Base-by-base conservation (phyloP, 2,797 vertebrate species). In the Choloepus didactylus region DNA sequence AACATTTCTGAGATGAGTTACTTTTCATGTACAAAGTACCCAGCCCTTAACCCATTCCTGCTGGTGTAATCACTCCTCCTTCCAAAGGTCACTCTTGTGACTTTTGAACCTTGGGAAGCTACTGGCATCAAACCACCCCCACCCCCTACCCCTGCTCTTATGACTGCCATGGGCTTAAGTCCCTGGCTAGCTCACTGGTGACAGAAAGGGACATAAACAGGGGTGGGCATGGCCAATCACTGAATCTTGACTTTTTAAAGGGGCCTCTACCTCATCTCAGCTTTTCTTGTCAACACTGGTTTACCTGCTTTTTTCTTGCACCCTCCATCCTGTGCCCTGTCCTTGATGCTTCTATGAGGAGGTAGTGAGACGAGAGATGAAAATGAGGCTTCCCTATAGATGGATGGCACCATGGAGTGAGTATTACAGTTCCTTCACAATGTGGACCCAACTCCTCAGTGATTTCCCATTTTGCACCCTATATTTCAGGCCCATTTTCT, bases 31-130 rank as follows among this genome's bases (percentile, higher is more conserved):
- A 69, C 23, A 38, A 69, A 87, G 46, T 86, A 5, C 3, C 56
- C 29, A 83, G 31, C 29, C 5, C 21, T 94, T 82, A 31, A 81
- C n/a, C 38, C 35, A 73, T 86, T 87, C 92, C 85, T 97, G 66
- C 41, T 95, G n/a, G 73, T 67, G 4, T 88, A 83, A 38, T 72
- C 59, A 92, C 64, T 96, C 64, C 49, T 89, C 41, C 23, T 77
- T 89, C 16, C 31, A 92, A 83, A 86, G 56, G 70, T 60, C n/a
- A 31, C 25, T 67, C 29, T 82, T 73, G 76, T 16, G 15, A 83
- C 59, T 94, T 19, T 38, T 51, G 46, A 89, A 66, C 9, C 51
- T 89, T 85, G 88, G 12, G 56, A 89, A 92, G 80, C 15, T 19
- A 6, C 10, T 6, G 6, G 46, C 46, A 49, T 6, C 46, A 49